Evolutionary conservation across 2,113 vertebrate genomes (phyloP).

Genomic region (Gymnocephalus cernua): DNA sequence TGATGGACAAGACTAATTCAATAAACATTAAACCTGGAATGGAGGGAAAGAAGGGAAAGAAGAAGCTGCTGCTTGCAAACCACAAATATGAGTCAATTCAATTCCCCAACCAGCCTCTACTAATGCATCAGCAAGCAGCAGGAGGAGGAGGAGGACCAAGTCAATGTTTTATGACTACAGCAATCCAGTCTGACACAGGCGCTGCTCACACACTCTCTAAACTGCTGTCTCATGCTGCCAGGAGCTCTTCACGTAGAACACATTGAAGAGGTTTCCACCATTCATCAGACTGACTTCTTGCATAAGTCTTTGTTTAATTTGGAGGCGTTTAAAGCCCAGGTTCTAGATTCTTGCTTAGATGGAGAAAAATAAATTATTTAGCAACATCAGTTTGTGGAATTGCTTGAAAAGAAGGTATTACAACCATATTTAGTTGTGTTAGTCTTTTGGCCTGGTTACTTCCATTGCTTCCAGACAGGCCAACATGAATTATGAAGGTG

Average conservation of each 20-base stretch:
- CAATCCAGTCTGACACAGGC: neutral
- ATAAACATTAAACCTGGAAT: constrained; percentile 32
- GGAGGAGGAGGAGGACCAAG: neutral
- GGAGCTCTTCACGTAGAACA: neutral
- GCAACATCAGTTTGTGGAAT: neutral
- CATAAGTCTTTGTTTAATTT: neutral
- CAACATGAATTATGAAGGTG: constrained; percentile 69
- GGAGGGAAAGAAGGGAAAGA: neutral
- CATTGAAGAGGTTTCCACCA: neutral
- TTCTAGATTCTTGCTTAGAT: neutral
- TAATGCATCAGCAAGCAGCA: constrained; percentile 32
- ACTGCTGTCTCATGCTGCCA: constrained; percentile 22
- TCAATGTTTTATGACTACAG: constrained; percentile 55
- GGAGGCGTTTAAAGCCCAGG: neutral
- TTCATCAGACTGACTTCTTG: constrained; percentile 3
- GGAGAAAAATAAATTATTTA: neutral
- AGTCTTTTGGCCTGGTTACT: constrained; percentile 8
- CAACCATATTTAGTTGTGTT: neutral
- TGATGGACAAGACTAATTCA: neutral
- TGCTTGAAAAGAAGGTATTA: neutral
- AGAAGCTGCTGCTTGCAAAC: constrained; percentile 47
- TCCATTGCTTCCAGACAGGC: constrained; percentile 4
- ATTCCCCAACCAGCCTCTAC: constrained; percentile 27
- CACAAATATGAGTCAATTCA: constrained; percentile 61
- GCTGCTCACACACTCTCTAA: neutral